Evolutionary conservation across 2,113 vertebrate genomes (phyloP).

Genomic region (Ceyx margarethae): DNA sequence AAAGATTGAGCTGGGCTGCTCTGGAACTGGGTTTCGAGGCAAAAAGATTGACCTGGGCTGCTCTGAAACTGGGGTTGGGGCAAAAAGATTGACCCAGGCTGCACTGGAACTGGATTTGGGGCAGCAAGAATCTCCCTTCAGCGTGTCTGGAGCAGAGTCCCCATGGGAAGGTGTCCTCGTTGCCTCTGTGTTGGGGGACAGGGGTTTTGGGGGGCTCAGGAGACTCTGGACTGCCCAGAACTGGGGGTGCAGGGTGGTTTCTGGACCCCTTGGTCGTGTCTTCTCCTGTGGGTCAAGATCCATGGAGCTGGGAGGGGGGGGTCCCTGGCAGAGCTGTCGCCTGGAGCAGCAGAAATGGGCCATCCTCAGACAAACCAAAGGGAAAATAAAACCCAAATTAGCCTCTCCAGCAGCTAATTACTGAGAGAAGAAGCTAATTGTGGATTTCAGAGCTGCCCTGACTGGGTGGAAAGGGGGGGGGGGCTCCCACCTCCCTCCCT

Average conservation of each 20-base stretch:
- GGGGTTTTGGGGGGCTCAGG: background rate
- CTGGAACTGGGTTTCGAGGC: too few relatives aligned
- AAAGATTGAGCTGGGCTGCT: too few relatives aligned
- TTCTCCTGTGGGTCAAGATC: background rate
- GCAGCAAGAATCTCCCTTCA: too few relatives aligned
- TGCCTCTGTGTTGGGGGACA: too few relatives aligned
- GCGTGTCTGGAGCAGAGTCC: background rate
- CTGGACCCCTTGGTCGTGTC: too few relatives aligned
- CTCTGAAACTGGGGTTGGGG: too few relatives aligned
- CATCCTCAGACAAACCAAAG: background rate
- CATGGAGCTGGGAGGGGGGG: fast-evolving
- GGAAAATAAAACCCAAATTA: background rate
- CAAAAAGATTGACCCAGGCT: too few relatives aligned
- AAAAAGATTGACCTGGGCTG: too few relatives aligned
- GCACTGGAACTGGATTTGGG: background rate
- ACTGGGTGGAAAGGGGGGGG: background rate
- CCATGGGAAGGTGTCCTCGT: fast-evolving
- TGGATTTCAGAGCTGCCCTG: background rate
- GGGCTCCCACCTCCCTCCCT: too few relatives aligned
- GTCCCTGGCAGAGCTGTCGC: background rate
- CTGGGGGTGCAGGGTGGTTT: fast-evolving
- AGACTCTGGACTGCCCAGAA: fast-evolving
- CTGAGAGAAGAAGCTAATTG: background rate
- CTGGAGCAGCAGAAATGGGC: background rate
- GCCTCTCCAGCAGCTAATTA: background rate